Evolutionary conservation across 23 tunicate genomes (phyloP).

Genomic region (Trididemnum clinides): DNA sequence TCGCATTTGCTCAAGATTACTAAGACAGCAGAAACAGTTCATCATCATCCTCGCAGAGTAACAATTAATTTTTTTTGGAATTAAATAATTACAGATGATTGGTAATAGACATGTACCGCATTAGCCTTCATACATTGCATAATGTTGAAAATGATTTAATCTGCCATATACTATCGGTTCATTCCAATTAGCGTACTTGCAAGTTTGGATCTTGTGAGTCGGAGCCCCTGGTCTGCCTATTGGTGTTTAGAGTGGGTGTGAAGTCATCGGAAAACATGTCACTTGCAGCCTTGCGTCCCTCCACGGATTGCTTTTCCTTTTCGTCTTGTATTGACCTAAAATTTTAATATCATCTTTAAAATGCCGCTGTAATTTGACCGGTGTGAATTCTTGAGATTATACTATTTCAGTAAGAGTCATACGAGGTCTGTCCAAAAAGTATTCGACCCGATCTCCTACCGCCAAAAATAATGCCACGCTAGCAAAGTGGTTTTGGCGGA

Average conservation of each 20-base stretch:
- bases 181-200: slow-evolving; percentile 76
- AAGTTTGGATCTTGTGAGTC: slow-evolving; percentile 76
- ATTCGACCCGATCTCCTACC: neutral
- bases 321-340: slow-evolving; percentile 70
- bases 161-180: too few species aligned
- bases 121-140: too few species aligned
- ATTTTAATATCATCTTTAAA: neutral
- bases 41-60: too few species aligned
- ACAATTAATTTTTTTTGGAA: too few species aligned
- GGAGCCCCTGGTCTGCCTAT: slow-evolving; percentile 42
- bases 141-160: too few species aligned
- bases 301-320: slow-evolving; percentile 55
- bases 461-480: neutral
- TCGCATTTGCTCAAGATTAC: too few species aligned
- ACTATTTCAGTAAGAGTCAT: too few species aligned
- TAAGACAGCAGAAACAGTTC: too few species aligned
- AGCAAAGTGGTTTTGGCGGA: too few species aligned
- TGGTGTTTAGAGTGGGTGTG: slow-evolving; percentile 50
- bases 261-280: slow-evolving; percentile 98
- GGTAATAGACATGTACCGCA: too few species aligned
- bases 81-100: too few species aligned
- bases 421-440: neutral
- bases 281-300: slow-evolving; percentile 62
- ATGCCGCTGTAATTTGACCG: neutral
- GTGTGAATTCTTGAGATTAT: neutral